phyloP scores from a whole-genome alignment of 2,797 vertebrate species.

The Acropternis orthonyx region DNA sequence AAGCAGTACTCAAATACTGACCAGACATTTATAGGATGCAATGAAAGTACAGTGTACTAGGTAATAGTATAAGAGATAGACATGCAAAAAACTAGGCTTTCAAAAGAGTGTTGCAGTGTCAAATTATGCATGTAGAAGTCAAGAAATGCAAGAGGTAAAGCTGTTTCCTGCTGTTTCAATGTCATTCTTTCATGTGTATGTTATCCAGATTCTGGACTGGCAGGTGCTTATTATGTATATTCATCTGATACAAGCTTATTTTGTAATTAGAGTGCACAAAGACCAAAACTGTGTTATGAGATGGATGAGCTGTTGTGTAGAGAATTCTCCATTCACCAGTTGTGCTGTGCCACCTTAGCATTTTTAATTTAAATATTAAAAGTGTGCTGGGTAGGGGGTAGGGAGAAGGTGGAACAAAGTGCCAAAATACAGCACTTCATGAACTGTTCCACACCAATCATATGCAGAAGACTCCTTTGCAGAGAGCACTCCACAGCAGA shows the following conservation, averaged over 20 bases:
- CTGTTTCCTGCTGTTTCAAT: not conserved
- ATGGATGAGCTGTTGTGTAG: not conserved
- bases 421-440: not conserved
- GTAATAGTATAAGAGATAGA: not conserved
- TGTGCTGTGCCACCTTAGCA: not conserved
- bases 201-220: not conserved
- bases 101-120: not conserved
- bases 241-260: not conserved
- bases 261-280: not conserved
- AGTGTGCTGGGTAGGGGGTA: not conserved
- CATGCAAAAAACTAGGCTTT: not conserved
- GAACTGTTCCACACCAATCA: not conserved
- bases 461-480: not conserved
- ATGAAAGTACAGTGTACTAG: not conserved
- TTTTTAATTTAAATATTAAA: not conserved
- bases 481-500: not conserved
- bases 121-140: not conserved
- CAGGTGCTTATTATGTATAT: not conserved
- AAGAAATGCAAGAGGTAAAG: not conserved
- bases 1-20: not conserved
- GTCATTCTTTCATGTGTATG: not conserved
- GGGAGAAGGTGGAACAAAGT: not conserved
- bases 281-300: not conserved
- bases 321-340: not conserved
- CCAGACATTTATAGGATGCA: not conserved